Conservation (phyloP, 2,888 invertebrate species). For the Esperia sulphurella region DNA sequence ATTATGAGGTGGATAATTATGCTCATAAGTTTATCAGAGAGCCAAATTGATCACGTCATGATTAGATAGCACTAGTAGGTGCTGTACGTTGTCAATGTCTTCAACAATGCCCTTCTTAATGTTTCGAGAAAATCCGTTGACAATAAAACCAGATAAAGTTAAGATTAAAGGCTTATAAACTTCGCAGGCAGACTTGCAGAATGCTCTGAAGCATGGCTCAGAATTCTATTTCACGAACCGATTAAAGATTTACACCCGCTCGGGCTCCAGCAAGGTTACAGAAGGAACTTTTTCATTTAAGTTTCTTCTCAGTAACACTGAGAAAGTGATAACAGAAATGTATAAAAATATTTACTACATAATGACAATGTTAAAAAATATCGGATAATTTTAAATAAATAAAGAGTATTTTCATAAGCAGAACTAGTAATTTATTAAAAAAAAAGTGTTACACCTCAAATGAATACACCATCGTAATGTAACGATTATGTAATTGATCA, state of each 20-base stretch:
- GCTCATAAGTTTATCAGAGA: too few species aligned
- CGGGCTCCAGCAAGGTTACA: background rate
- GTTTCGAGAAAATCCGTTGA: too few species aligned
- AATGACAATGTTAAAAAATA: background rate
- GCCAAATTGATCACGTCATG: too few species aligned
- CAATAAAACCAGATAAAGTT: too few species aligned
- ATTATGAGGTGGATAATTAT: too few species aligned
- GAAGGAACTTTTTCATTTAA: background rate
- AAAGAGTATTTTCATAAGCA: background rate
- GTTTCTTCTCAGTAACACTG: background rate
- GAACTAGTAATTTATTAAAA: background rate
- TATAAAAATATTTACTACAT: too few species aligned
- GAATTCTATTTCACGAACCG: background rate
- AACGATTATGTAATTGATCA: background rate
- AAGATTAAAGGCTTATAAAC: too few species aligned
- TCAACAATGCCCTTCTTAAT: too few species aligned
- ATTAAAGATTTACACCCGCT: conserved; percentile 1
- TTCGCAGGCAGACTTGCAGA: too few species aligned
- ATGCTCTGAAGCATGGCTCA: background rate
- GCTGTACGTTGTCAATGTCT: too few species aligned
- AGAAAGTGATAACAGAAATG: background rate
- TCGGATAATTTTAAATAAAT: background rate
- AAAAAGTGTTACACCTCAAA: background rate
- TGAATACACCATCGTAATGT: background rate
- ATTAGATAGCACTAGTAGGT: too few species aligned